Percentiles rank a stretch among this genome's conserved stretches.
These are phyloP conservation scores for Lordiphosa fenestrarum DNA, from an alignment of 2,888 invertebrate species.

Conservation along the genomic window DNA sequence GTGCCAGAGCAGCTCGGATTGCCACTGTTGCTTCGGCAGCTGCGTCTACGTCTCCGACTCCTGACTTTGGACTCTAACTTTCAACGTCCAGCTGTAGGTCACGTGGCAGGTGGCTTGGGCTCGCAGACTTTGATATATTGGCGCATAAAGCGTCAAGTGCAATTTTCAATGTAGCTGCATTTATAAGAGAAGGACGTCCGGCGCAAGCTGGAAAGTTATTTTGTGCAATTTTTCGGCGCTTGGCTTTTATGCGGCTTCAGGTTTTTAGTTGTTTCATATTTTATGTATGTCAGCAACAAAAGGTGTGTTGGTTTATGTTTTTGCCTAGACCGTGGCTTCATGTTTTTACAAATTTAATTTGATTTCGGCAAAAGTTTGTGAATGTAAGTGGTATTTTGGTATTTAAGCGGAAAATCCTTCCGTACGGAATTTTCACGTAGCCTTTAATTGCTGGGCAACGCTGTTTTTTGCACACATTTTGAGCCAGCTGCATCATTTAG, in stretches of 20 bases:
- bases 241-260: conserved; percentile 21
- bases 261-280: conserved; percentile 32
- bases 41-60: too few species aligned
- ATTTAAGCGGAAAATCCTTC: too few species aligned
- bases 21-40: too few species aligned
- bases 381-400: too few species aligned
- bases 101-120: conserved; percentile 12
- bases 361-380: not conserved
- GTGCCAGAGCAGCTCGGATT: too few species aligned
- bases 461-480: too few species aligned
- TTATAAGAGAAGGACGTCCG: conserved; percentile 26
- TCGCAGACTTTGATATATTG: conserved; percentile 43
- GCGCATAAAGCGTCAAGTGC: conserved; percentile 42
- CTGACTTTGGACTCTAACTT: not conserved
- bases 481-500: too few species aligned
- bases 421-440: too few species aligned
- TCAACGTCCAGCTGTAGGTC: conserved; percentile 3
- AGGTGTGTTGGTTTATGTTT: conserved; percentile 14
- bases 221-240: conserved; percentile 26
- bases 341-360: conserved; percentile 26
- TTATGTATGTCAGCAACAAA: conserved; percentile 26
- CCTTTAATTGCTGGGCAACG: too few species aligned
- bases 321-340: conserved; percentile 13
- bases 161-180: conserved; percentile 47
- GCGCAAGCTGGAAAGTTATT: conserved; percentile 40